Conservation (phyloP, 2,797 vertebrate species). For the Betta splendens region DNA sequence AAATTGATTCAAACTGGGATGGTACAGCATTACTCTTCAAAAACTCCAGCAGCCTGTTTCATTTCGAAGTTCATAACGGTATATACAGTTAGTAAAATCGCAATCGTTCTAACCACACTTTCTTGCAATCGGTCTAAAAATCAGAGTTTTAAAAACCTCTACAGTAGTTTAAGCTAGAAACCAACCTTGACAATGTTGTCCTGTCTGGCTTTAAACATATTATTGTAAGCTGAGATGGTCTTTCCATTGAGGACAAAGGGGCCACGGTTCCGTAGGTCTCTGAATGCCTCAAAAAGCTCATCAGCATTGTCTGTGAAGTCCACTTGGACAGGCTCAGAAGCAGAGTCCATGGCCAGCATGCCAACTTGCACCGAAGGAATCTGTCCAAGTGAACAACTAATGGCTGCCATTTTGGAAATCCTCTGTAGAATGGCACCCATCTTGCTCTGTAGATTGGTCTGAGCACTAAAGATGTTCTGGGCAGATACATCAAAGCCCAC, state of each 20-base stretch:
- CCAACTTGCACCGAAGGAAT: constrained; percentile 84
- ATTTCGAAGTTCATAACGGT: no score
- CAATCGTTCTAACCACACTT: no score
- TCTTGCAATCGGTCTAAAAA: no score
- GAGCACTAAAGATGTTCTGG: constrained; percentile 86
- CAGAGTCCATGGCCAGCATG: constrained; percentile 82
- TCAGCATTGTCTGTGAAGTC: constrained; percentile 86
- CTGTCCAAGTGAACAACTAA: constrained; percentile 88
- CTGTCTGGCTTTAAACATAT: constrained; percentile 81
- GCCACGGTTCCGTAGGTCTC: constrained; percentile 79
- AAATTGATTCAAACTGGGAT: no score
- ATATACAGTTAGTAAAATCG: no score
- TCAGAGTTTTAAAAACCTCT: no score
- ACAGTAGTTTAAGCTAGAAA: constrained; percentile 23
- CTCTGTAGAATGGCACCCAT: constrained; percentile 84
- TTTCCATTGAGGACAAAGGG: constrained; percentile 85
- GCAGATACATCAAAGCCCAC: constrained; percentile 91
- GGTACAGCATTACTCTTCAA: no score
- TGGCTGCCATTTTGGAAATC: constrained; percentile 85
- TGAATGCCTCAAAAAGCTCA: constrained; percentile 84
- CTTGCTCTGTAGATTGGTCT: constrained; percentile 87
- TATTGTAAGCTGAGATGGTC: constrained; percentile 86
- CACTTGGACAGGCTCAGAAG: constrained; percentile 81
- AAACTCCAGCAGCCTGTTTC: no score
- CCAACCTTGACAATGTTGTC: constrained; percentile 86